Evolutionary conservation across 2,888 invertebrate genomes (phyloP).

Genomic region (Odontothrips loti): DNA sequence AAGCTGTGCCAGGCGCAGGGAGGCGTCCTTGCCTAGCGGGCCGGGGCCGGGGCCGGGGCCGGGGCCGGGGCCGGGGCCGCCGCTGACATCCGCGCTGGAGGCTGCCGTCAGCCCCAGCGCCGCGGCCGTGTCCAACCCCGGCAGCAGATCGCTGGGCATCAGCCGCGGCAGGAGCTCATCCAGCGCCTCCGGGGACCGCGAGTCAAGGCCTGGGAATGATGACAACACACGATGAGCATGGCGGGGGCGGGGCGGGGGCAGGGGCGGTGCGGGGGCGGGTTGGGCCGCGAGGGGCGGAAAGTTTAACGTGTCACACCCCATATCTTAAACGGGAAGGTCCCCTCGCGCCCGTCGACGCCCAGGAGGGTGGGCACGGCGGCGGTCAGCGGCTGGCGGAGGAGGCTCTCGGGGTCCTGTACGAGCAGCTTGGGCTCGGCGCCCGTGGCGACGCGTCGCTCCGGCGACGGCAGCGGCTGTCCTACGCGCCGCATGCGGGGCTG

Average conservation of each 20-base stretch:
- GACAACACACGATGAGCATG: background rate
- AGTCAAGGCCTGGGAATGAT: background rate
- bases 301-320: slow-evolving; percentile 9
- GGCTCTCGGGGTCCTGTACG: background rate
- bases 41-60: background rate
- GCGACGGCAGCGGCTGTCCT: slow-evolving; percentile 3
- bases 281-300: background rate
- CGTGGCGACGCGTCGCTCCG: background rate
- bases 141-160: background rate
- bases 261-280: background rate
- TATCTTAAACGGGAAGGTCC: background rate
- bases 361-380: background rate
- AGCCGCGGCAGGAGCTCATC: slow-evolving; percentile 4
- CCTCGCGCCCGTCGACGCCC: background rate
- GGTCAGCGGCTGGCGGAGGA: background rate
- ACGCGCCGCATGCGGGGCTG: background rate
- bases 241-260: background rate
- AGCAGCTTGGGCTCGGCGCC: slow-evolving; percentile 7
- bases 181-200: slow-evolving; percentile 7
- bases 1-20: slow-evolving; percentile 9
- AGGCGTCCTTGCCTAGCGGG: slow-evolving; percentile 4
- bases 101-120: background rate
- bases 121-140: background rate
- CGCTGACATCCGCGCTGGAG: background rate
- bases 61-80: background rate